Evolutionary conservation across 1,140 invertebrate genomes (phyloP), one percentile per base, ranked within the genome.

Genomic region (Centruroides vittatus): DNA sequence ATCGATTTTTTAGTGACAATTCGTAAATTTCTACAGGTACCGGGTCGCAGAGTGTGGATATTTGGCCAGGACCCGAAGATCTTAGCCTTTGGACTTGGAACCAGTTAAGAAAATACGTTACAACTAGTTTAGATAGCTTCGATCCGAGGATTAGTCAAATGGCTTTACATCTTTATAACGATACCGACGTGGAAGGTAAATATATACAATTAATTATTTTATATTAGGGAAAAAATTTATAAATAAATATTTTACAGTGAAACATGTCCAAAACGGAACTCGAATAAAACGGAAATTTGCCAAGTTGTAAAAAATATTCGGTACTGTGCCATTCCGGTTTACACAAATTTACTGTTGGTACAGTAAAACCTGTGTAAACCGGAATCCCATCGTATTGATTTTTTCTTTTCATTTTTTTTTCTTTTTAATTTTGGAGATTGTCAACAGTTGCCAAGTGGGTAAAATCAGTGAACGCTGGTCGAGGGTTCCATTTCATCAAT

Each of bases 41-140:
- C 1, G 10, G 62, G 41, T 58, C 62, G 34, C 65, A 67, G 57
- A 60, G 62, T 5, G 60, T 67, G 11, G 65, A 67, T 47, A 62
- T 62, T 54, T 67, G 67, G 67, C 67, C 67, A 11, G 65, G 67
- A 34, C 62, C 65, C 1, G 55, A 62, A 34, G 65, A 67, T 55
- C 51, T 67, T 10, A 57, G 47, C 49, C 54, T 49, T 35, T 67
- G 67, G 67, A 55, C 48, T 10, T 67, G 67, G 67, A 52, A 41
- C 35, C 56, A 66, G n/a, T 67, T 64, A 47, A 58, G 49, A 13
- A 66, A 66, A 47, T 67, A 67, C 47, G 67, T 67, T 4, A 66
- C 65, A 0, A 67, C 67, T 23, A 64, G 62, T 55, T 47, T 67
- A 36, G 64, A 67, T 46, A 64, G 62, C 56, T 67, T 67, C 23